A percentile compares a stretch with the other conserved stretches of the same genome.
These are phyloP conservation scores for Aromia moschata DNA, from an alignment of 2,888 invertebrate species.

Conservation along the genomic window DNA sequence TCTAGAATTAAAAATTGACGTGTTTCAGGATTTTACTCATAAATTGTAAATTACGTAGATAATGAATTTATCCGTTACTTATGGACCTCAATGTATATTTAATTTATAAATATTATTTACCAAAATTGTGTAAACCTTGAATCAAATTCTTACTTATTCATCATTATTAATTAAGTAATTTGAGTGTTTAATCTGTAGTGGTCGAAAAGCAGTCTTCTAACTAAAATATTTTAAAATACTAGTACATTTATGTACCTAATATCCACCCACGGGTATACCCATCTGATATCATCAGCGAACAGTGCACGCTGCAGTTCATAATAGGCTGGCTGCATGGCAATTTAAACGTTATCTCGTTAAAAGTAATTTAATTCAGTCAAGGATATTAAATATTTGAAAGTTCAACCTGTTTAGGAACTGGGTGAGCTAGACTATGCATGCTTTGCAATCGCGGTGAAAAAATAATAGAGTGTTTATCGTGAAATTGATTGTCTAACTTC, in stretches of 20 bases:
- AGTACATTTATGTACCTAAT: background rate
- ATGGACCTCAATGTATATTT: no score
- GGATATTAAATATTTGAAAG: conserved; percentile 22
- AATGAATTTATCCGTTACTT: no score
- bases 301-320: background rate
- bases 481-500: conserved; percentile 11
- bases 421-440: background rate
- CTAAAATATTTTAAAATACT: no score
- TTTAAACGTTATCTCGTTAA: conserved; percentile 1
- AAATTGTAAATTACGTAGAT: no score
- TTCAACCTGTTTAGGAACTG: conserved; percentile 3
- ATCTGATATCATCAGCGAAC: background rate
- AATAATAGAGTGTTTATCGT: conserved; percentile 8
- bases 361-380: conserved; percentile 11
- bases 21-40: no score
- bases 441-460: conserved; percentile 3
- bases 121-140: no score
- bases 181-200: no score
- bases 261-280: background rate
- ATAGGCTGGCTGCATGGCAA: background rate
- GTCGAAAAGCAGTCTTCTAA: no score
- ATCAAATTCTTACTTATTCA: no score
- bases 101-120: no score
- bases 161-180: no score
- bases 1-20: no score